A percentile compares a stretch with the other conserved stretches of the same genome.
These are phyloP conservation scores for Pocillopora damicornis DNA, from an alignment of 64 coral and sea anemone species.

Conservation along the genomic window DNA sequence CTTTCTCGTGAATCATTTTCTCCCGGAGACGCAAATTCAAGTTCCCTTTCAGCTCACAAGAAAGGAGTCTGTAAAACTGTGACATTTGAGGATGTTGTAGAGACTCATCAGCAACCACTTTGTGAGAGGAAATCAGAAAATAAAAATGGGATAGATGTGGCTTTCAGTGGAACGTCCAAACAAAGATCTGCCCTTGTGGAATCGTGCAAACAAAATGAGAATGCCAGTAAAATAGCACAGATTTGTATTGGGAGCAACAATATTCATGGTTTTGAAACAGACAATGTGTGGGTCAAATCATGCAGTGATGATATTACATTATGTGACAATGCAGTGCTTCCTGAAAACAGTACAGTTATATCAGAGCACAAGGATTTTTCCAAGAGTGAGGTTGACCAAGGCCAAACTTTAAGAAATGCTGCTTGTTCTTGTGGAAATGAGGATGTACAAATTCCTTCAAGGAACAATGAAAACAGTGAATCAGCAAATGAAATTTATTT, in stretches of 20 bases:
- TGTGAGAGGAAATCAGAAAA: background rate
- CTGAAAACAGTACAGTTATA: background rate
- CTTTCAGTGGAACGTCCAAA: background rate
- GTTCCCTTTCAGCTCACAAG: conserved; percentile 16
- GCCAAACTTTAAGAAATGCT: background rate
- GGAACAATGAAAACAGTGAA: background rate
- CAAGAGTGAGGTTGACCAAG: background rate
- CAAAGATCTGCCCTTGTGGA: background rate
- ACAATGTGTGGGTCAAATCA: background rate
- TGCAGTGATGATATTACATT: background rate
- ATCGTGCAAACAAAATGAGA: background rate
- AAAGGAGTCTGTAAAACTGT: conserved; percentile 11
- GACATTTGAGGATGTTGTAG: conserved; percentile 11
- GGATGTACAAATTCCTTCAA: background rate
- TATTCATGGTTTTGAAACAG: background rate
- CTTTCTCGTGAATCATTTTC: background rate
- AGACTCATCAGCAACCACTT: background rate
- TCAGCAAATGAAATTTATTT: background rate
- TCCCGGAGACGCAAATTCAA: background rate
- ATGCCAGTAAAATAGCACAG: background rate
- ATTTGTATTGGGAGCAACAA: background rate
- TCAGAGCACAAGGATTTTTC: background rate
- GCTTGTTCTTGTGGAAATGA: background rate
- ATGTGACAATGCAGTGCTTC: background rate
- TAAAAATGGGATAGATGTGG: background rate